phyloP scores from a whole-genome alignment of 30 jellyfish, hydroid and myxozoan species.

The Aurelia sp. region DNA sequence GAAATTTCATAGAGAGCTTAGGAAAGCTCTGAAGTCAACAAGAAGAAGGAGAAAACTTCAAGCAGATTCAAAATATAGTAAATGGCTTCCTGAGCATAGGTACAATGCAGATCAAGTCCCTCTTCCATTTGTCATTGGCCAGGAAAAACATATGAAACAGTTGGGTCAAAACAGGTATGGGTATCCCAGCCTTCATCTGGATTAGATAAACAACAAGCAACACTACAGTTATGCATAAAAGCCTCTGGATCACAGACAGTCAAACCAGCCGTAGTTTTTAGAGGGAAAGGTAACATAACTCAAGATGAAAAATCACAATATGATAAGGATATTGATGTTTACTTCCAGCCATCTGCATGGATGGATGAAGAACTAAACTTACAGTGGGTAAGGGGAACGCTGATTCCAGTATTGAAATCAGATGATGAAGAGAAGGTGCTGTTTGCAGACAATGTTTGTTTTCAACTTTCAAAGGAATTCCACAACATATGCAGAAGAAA shows the following conservation, averaged over 20 bases:
- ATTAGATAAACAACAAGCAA: conserved; percentile 38
- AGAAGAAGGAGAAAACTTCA: conserved; percentile 22
- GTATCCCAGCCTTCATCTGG: conserved; percentile 60
- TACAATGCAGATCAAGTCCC: conserved; percentile 57
- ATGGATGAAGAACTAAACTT: conserved; percentile 30
- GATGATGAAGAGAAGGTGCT: conserved; percentile 22
- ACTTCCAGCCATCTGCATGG: conserved; percentile 56
- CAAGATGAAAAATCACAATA: conserved; percentile 40
- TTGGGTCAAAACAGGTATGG: conserved; percentile 56
- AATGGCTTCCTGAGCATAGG: conserved; percentile 43
- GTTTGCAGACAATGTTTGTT: conserved; percentile 34
- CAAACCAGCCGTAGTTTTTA: conserved; percentile 48
- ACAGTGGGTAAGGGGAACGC: conserved; percentile 32
- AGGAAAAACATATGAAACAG: conserved; percentile 33
- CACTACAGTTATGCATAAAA: conserved; percentile 43
- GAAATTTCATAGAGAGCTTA: too few relatives aligned
- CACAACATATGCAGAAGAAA: conserved; percentile 20
- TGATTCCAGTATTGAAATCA: conserved; percentile 38
- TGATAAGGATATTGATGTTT: conserved; percentile 56
- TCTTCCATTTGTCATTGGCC: conserved; percentile 43
- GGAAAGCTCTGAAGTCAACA: too few relatives aligned
- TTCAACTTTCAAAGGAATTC: conserved; percentile 26
- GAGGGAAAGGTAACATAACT: conserved; percentile 54
- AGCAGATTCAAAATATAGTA: conserved; percentile 28
- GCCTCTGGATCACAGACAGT: conserved; percentile 38